These are phyloP conservation scores for Muraenolepis orangiensis DNA, from an alignment of 2,797 vertebrate genomes.

Conservation along the genomic window DNA sequence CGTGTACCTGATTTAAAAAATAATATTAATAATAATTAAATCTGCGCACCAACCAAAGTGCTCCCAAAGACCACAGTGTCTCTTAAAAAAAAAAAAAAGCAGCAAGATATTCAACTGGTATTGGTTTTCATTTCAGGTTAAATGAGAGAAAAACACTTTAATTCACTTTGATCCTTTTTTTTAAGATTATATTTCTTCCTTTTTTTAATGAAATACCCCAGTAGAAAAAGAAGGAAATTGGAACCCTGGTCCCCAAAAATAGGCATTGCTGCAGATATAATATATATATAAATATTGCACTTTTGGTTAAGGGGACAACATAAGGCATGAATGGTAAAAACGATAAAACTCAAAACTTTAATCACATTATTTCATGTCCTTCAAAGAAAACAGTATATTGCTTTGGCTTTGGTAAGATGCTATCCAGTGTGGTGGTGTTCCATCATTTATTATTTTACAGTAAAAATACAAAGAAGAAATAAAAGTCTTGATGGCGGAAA, in stretches of 20 bases:
- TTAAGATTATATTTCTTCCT: neutral
- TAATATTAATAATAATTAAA: conserved; percentile 15
- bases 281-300: conserved; percentile 64
- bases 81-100: conserved; percentile 34
- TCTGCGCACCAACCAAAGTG: conserved; percentile 32
- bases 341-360: conserved; percentile 40
- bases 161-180: neutral
- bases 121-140: neutral
- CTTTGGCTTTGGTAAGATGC: conserved; percentile 63
- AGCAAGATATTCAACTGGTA: conserved; percentile 28
- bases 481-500: conserved; percentile 2
- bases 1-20: conserved; percentile 49
- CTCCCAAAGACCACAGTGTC: conserved; percentile 11
- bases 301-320: conserved; percentile 62
- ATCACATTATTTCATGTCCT: conserved; percentile 27
- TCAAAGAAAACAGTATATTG: conserved; percentile 52
- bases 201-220: conserved; percentile 35
- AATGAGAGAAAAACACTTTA: neutral
- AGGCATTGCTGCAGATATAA: conserved; percentile 11
- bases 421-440: conserved; percentile 74
- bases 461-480: conserved; percentile 52
- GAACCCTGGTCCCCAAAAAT: conserved; percentile 37
- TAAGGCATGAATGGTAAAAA: conserved; percentile 20
- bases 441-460: conserved; percentile 58
- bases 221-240: conserved; percentile 55